Evolutionary conservation across 2,888 invertebrate genomes (phyloP), one percentile per base, ranked within the genome.

Genomic region (Eulithis prunata): DNA sequence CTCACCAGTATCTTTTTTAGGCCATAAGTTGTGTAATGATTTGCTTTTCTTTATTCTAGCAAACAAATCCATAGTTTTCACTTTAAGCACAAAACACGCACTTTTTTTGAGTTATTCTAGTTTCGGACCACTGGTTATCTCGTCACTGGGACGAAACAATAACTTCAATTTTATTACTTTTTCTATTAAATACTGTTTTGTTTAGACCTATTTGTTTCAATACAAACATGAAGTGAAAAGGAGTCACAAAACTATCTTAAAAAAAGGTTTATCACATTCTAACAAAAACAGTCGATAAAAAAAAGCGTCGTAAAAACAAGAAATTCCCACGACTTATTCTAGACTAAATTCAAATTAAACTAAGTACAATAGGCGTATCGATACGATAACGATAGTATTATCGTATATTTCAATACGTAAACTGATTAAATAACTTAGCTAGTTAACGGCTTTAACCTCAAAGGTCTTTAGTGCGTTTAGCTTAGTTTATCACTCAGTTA

Each of bases 381-480:
- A 53, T 38, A 6, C 14, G 64, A 61, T 61, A 57, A 14, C 57
- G 59, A 56, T 59, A 55, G 6, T 56, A 49, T 21, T 70, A 66
- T 68, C 65, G 32, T 62, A 65, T 62, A 60, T 65, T 70, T 70
- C 41, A 59, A 62, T 64, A 57, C 51, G 46, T 64, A 59, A 46
- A 45, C 4, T 14, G 21, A 45, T 57, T 51, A 41, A 38, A 45
- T 49, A 49, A 11, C 21, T 8, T 49, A 49, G 41, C 38, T 41
- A 49, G 11, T 1, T 32, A 32, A 32, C 32, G 6, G 32, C 6
- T 6, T 5, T 32, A 0, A 32, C 6, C 32, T 21, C 1, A 21
- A 21, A 21, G 1, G 21, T 21, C n/a, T n/a, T 21, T 21, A 21
- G 21, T 21, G 21, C 21, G 21, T 21, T 21, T 21, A 21, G 2